Percentiles rank a stretch among this genome's conserved stretches.
phyloP scores from a whole-genome alignment of 1,140 invertebrate species.

The Octopus sinensis region DNA sequence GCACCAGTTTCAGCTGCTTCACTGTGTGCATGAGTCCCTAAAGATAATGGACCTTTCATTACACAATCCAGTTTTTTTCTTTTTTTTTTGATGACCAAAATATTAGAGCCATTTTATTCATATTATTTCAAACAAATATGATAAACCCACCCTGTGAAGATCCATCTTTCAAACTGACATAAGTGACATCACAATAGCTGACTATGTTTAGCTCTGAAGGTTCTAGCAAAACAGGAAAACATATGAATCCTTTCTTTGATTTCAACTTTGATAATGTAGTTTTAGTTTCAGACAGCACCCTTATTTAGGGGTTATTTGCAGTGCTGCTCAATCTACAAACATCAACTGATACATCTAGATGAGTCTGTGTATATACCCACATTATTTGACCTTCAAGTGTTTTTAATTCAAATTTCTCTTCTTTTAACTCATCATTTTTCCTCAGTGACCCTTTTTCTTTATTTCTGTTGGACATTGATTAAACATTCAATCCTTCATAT shows the following conservation, averaged over 20 bases:
- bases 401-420: not conserved
- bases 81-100: not conserved
- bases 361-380: not conserved
- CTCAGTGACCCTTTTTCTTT: not conserved
- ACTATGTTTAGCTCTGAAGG: not conserved
- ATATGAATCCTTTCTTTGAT: not conserved
- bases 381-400: not conserved
- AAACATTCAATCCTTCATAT: not conserved
- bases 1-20: not conserved
- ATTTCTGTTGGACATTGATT: not conserved
- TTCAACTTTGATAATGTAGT: not conserved
- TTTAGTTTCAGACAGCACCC: not conserved
- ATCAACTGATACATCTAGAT: not conserved
- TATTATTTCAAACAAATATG: not conserved
- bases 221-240: not conserved
- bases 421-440: not conserved
- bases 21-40: not conserved
- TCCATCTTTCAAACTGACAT: not conserved
- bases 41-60: not conserved
- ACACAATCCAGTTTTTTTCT: not conserved
- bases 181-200: not conserved
- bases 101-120: not conserved
- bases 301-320: not conserved
- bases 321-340: not conserved
- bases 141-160: constrained; percentile 2